These are phyloP conservation scores for Microctonus brassicae DNA, from an alignment of 2,888 invertebrate genomes.

Conservation along the genomic window DNA sequence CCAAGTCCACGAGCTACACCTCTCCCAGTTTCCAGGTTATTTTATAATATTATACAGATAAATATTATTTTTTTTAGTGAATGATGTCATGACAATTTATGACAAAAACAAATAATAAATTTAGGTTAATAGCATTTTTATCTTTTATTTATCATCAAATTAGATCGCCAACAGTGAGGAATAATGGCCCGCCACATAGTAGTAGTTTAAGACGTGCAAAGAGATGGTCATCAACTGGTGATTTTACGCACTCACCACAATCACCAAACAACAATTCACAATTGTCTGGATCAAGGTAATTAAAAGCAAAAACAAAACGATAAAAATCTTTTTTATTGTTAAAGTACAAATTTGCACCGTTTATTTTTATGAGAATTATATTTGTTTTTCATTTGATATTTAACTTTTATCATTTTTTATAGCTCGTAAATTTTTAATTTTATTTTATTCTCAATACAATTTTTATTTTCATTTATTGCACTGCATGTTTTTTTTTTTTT, in stretches of 20 bases:
- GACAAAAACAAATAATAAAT: background rate
- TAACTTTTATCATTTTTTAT: conserved; percentile 27
- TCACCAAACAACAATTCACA: conserved; percentile 62
- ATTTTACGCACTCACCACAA: conserved; percentile 76
- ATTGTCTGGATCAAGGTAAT: conserved; percentile 70
- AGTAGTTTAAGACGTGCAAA: conserved; percentile 75
- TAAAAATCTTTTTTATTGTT: too few relatives aligned
- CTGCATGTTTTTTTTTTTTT: conserved; percentile 64
- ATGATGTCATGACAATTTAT: background rate
- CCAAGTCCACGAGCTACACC: conserved; percentile 81
- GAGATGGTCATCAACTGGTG: conserved; percentile 87
- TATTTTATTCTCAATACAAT: conserved; percentile 20
- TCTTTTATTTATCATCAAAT: conserved; percentile 2
- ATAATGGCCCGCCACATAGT: conserved; percentile 72
- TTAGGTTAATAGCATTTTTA: background rate
- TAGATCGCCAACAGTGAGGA: conserved; percentile 76
- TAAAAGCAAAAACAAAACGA: background rate
- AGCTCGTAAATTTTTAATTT: conserved; percentile 16
- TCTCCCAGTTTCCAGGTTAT: conserved; percentile 72
- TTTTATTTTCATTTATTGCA: conserved; percentile 48
- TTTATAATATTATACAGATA: too few relatives aligned
- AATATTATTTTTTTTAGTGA: background rate
- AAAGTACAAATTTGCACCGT: too few relatives aligned
- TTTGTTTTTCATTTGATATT: conserved; percentile 38
- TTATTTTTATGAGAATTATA: too few relatives aligned